phyloP scores from a whole-genome alignment of 2,797 vertebrate species.

The Periparus ater region DNA sequence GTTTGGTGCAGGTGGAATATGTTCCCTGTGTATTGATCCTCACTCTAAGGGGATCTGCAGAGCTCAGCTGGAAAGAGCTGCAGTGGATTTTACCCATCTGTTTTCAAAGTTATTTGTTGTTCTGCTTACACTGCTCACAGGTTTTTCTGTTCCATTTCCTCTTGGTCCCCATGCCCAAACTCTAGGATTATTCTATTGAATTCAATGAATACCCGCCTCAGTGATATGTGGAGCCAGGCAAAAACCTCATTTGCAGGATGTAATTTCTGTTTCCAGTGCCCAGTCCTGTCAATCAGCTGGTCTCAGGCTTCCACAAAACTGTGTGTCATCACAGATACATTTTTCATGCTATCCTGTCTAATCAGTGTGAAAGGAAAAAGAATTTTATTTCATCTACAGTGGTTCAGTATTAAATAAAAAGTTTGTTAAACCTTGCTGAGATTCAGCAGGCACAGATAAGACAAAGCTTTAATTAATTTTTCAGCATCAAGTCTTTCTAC shows the following conservation, averaged over 20 bases:
- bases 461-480: constrained; percentile 22
- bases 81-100: neutral
- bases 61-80: neutral
- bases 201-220: neutral
- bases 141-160: neutral
- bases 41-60: neutral
- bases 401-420: neutral
- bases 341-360: neutral
- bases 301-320: neutral
- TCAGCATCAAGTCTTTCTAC: neutral
- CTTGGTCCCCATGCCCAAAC: neutral
- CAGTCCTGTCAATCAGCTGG: constrained; percentile 1
- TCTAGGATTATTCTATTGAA: neutral
- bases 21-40: neutral
- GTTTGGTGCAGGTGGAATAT: neutral
- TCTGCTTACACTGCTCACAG: neutral
- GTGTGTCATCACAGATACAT: neutral
- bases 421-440: neutral
- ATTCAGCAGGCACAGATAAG: neutral
- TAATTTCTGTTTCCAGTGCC: constrained; percentile 12
- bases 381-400: neutral
- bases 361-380: neutral
- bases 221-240: neutral
- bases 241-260: constrained; percentile 19
- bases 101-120: constrained; percentile 1